Base-by-base conservation (phyloP, 2,113 vertebrate species). In the Odobenus rosmarus region DNA sequence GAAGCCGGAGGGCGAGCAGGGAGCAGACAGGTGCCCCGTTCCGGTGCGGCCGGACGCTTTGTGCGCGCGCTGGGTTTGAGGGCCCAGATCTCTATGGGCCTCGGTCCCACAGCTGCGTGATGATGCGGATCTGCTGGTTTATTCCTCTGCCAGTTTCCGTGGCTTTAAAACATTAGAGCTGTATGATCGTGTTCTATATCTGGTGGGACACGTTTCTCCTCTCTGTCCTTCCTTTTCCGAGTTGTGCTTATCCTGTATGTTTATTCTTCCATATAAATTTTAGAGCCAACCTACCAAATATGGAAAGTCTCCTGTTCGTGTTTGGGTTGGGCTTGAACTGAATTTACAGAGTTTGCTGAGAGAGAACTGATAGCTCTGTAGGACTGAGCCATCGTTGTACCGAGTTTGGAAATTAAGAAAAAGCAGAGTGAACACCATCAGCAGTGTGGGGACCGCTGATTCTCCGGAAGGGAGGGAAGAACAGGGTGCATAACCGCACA, bases 31-130 rank as follows among this genome's bases (percentile, higher is more conserved):
- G n/a, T 2, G 69, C n/a, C 31, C 1, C 4, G 8, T 12, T 71
- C 42, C 15, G 0, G 46, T 10, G 46, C 1, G 46, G 14, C 16
- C 42, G 0, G 1, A 15, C 13, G 61, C 26, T 62, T 2, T 1
- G 61, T 4, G 61, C 14, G 61, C 61, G 1, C 74, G 1, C 76
- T 5, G 76, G 76, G 26, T 39, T 55, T 89, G 72, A 88, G 81
- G 55, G 3, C 1, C 71, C n/a, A 3, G 59, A 1, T 53, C 42
- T 85, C 64, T 23, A 42, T 5, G 0, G 0, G 24, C 12, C 42
- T 14, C 31, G 51, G 42, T 67, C 76, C 64, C 16, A 39, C n/a
- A 23, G 53, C 46, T 1, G 5, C 33, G 28, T 12, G 46, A 19
- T 9, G 11, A 28, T 42, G 1, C 31, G 55, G 33, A 24, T 64